Evolutionary conservation across 2,888 invertebrate species (phyloP).

Genomic region (Lasioglossum lativentre): DNA sequence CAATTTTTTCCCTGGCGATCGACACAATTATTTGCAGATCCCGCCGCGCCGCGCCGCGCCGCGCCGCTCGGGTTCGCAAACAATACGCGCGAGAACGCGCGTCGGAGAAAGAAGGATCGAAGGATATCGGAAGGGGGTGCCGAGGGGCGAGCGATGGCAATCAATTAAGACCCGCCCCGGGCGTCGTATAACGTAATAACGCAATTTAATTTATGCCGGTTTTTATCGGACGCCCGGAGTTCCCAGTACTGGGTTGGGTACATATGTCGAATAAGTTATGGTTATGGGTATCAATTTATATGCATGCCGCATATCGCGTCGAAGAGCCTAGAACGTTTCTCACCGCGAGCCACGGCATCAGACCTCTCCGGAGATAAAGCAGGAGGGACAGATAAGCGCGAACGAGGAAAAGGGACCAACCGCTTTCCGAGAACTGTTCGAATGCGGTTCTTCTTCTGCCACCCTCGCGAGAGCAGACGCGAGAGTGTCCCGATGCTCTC

Average conservation of each 20-base stretch:
- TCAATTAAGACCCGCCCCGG: conserved; percentile 69
- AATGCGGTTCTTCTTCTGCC: conserved; percentile 59
- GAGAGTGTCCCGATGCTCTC: not conserved
- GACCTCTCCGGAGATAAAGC: conserved; percentile 53
- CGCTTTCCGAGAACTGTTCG: conserved; percentile 59
- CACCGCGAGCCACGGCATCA: conserved; percentile 60
- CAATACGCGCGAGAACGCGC: conserved; percentile 7
- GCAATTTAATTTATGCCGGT: conserved; percentile 72
- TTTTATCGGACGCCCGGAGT: conserved; percentile 73
- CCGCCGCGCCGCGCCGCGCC: not conserved
- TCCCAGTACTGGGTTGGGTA: conserved; percentile 70
- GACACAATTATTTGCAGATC: conserved; percentile 27
- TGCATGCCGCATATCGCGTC: conserved; percentile 75
- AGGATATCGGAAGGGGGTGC: conserved; percentile 19
- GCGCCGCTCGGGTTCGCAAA: not conserved
- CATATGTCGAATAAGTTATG: conserved; percentile 72
- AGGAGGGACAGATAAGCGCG: conserved; percentile 49
- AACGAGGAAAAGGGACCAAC: conserved; percentile 43
- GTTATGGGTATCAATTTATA: conserved; percentile 75
- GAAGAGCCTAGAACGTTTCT: conserved; percentile 74
- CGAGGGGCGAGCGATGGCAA: conserved; percentile 56
- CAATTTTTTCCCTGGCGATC: conserved; percentile 15
- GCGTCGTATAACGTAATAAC: conserved; percentile 71
- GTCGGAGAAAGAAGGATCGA: not conserved
- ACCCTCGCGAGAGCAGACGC: conserved; percentile 57